Evolutionary conservation across 1,140 invertebrate genomes (phyloP), one percentile per base, ranked within the genome.

Genomic region (Anastrepha obliqua): DNA sequence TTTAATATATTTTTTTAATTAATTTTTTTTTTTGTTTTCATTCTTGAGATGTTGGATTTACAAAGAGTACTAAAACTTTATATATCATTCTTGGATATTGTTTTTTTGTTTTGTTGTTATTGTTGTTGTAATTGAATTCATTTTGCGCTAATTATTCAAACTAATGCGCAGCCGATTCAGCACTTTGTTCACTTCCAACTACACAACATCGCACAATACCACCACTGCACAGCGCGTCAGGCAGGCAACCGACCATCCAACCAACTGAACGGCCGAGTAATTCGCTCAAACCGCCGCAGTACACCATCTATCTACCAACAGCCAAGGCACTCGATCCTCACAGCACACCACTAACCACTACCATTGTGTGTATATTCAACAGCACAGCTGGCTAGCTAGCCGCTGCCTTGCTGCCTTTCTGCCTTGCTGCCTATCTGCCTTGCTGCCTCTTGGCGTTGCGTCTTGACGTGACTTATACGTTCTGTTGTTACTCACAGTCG

Each of bases 401-500:
- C 17, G 60, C 17, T n/a, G 60, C 11, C 11, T 64, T 17, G 60
- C 17, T 64, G 60, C 9, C 60, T 58, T 58, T 58, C 65, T 51
- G 70, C 6, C 39, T 70, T 7, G 64, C 64, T 67, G 29, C 1
- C 44, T 74, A 13, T 5, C 70, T 74, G 70, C 44, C 42, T 51
- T 44, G n/a, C 70, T 74, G 44, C 70, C 44, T 74, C 13, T 74
- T 74, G 70, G 44, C 74, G 44, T 81, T 81, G 74, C 74, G 74
- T 81, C 47, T 81, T 81, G 47, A 55, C 74, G 47, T 17, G 6
- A 11, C 70, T 74, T 17, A 62, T 74, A 58, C 74, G 74, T 20
- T 81, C 47, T 55, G 85, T 55, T 65, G 85, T 60, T 86, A 62
- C 59, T 87, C 87, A 65, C 87, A 87, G 87, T 81, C 74, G 42